Evolutionary conservation across 2,113 vertebrate genomes (phyloP).

Genomic region (Hippocampus abdominalis): DNA sequence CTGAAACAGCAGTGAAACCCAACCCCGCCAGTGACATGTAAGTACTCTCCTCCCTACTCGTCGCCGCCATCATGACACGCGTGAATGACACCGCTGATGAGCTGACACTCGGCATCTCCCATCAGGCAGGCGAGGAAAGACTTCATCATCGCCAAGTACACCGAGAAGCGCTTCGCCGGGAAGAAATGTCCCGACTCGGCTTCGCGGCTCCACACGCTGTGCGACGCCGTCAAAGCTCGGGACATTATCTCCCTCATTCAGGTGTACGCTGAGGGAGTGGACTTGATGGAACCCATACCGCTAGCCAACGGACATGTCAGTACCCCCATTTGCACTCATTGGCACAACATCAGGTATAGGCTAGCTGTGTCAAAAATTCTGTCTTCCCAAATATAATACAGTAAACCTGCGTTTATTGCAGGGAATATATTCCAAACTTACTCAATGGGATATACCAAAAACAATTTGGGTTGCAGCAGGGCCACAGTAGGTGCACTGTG

Average conservation of each 20-base stretch:
- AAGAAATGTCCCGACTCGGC: conserved; percentile 78
- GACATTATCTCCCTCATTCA: conserved; percentile 92
- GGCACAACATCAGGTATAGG: background rate
- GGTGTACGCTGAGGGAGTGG: conserved; percentile 89
- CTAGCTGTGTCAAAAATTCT: background rate
- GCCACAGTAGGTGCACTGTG: too few relatives aligned
- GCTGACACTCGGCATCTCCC: conserved; percentile 5
- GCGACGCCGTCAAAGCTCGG: conserved; percentile 90
- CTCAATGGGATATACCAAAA: too few relatives aligned
- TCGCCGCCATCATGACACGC: background rate
- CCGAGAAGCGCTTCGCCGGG: conserved; percentile 86
- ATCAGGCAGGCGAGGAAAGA: conserved; percentile 94
- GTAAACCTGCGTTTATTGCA: too few relatives aligned
- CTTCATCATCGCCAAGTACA: conserved; percentile 97
- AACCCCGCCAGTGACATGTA: conserved; percentile 93
- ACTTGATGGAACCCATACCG: conserved; percentile 94
- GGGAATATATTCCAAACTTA: too few relatives aligned
- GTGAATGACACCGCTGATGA: background rate
- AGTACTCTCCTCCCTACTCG: conserved; percentile 54
- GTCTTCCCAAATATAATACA: too few relatives aligned
- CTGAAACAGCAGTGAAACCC: conserved; percentile 84
- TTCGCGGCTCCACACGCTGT: conserved; percentile 85
- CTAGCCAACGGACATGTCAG: conserved; percentile 95
- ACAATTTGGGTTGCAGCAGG: too few relatives aligned
- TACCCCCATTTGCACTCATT: background rate